phyloP scores from a whole-genome alignment of 2,113 vertebrate genomes.

The Syrrhaptes paradoxus region DNA sequence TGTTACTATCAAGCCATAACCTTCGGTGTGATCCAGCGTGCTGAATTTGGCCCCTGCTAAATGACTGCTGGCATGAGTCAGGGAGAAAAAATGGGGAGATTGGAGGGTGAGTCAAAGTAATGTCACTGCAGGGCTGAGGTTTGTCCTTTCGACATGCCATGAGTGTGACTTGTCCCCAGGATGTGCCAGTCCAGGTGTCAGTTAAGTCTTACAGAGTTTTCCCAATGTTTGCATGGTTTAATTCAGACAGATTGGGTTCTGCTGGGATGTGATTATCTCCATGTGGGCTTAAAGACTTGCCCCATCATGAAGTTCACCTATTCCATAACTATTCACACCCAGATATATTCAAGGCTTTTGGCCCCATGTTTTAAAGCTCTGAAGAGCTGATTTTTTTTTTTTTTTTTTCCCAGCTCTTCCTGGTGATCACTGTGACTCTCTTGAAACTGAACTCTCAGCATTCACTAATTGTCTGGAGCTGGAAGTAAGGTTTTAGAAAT shows the following conservation, averaged over 20 bases:
- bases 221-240: background rate
- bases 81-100: background rate
- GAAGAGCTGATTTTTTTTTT: background rate
- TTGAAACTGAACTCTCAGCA: background rate
- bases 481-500: background rate
- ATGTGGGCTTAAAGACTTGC: background rate
- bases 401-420: background rate
- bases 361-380: background rate
- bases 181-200: background rate
- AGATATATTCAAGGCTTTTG: background rate
- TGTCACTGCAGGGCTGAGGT: background rate
- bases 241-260: background rate
- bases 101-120: background rate
- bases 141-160: background rate
- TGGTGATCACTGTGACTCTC: background rate
- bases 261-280: background rate
- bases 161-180: background rate
- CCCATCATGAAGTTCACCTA: background rate
- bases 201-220: background rate
- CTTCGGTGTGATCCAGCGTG: background rate
- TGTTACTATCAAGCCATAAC: rapidly evolving
- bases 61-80: background rate
- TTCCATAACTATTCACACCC: background rate
- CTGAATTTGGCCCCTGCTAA: background rate
- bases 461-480: background rate